Evolutionary conservation across 2,797 vertebrate species (phyloP).

Genomic region (Enteromius treurensis): DNA sequence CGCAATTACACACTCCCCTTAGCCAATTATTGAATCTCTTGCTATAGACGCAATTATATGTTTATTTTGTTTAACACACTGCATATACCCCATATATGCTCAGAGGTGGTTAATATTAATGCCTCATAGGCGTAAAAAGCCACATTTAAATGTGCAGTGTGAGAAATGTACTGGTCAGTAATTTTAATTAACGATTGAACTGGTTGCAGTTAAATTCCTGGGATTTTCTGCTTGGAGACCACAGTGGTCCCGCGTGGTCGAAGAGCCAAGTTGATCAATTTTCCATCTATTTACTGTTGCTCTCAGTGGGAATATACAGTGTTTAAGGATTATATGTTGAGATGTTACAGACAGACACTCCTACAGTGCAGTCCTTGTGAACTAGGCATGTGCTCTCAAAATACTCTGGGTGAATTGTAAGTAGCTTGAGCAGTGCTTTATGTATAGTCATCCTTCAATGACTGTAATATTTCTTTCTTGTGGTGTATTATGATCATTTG

Average conservation of each 20-base stretch:
- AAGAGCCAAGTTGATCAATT: slow-evolving; percentile 31
- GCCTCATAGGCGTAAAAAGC: slow-evolving; percentile 6
- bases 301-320: slow-evolving; percentile 26
- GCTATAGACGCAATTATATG: slow-evolving; percentile 45
- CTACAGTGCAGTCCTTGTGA: slow-evolving; percentile 11
- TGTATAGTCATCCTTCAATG: neutral
- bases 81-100: slow-evolving; percentile 11
- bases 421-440: neutral
- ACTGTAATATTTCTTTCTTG: neutral
- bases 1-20: slow-evolving; percentile 58
- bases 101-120: slow-evolving; percentile 35
- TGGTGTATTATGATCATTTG: neutral
- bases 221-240: slow-evolving; percentile 24
- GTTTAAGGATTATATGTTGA: slow-evolving; percentile 38
- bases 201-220: slow-evolving; percentile 34
- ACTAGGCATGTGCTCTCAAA: slow-evolving; percentile 23
- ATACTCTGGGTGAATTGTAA: neutral
- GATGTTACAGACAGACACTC: slow-evolving; percentile 24
- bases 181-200: slow-evolving; percentile 25
- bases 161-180: slow-evolving; percentile 15
- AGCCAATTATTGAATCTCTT: slow-evolving; percentile 58
- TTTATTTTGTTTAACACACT: slow-evolving; percentile 49
- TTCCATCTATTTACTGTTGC: slow-evolving; percentile 50
- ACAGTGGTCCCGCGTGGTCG: slow-evolving; percentile 63
- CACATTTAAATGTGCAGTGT: slow-evolving; percentile 19